Conservation (phyloP, 2,888 invertebrate species). For the Luffia ferchaultella region DNA sequence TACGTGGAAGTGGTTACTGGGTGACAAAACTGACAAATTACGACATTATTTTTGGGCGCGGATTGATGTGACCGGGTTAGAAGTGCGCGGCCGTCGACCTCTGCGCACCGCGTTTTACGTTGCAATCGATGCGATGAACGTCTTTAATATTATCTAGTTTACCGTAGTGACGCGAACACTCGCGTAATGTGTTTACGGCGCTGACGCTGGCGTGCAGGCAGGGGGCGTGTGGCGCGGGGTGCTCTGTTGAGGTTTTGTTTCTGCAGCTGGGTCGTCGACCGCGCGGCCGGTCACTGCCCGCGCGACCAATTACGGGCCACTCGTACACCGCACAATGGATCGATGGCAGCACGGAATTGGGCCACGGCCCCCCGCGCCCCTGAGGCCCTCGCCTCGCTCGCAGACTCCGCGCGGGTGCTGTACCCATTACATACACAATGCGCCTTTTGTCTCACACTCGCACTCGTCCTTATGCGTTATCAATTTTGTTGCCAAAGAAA, state of each 20-base stretch:
- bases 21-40: slow-evolving; percentile 3
- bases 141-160: not conserved
- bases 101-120: too few species aligned
- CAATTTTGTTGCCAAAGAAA: too few species aligned
- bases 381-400: slow-evolving; percentile 21
- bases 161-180: too few species aligned
- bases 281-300: slow-evolving; percentile 60
- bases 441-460: too few species aligned
- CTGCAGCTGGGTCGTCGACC: slow-evolving; percentile 53
- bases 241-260: slow-evolving; percentile 48
- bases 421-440: too few species aligned
- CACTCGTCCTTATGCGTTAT: too few species aligned
- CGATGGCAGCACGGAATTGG: slow-evolving; percentile 63
- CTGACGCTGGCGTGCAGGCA: slow-evolving; percentile 7
- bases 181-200: too few species aligned
- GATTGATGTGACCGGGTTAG: slow-evolving; percentile 10
- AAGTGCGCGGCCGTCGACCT: slow-evolving; percentile 5
- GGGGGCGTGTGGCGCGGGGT: slow-evolving; percentile 21
- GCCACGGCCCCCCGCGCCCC: slow-evolving; percentile 37
- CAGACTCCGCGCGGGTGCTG: slow-evolving; percentile 14
- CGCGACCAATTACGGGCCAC: slow-evolving; percentile 66
- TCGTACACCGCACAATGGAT: slow-evolving; percentile 66
- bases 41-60: slow-evolving; percentile 3
- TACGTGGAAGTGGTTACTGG: not conserved
- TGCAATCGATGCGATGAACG: not conserved